Evolutionary conservation across 2,888 invertebrate species (phyloP), one percentile per base, ranked within the genome.

Genomic region (Dugesia japonica): DNA sequence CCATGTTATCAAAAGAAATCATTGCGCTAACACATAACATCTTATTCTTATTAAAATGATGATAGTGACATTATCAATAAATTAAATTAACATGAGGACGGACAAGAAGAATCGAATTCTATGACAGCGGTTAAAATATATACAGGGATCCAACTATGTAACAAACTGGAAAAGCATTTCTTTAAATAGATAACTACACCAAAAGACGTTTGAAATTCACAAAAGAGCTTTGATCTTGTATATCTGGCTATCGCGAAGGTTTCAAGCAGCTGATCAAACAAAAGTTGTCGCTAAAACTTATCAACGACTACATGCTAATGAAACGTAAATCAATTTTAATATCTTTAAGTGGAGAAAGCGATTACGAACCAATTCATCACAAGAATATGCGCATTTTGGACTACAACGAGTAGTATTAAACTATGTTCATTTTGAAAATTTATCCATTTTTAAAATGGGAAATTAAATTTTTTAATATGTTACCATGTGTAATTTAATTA

Each of bases 311-410:
- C n/a, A n/a, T n/a, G n/a, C n/a, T n/a, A n/a, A n/a, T n/a, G n/a
- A 17, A 13, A 38, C 9, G 17, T 38, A 38, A 38, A 38, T 38
- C 38, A 38, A 13, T 38, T 38, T 9, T 38, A 56, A 23, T 56
- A 56, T 56, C 56, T 56, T 56, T n/a, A 56, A 56, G 23, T 56
- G 23, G 17, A 4, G 56, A 56, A 56, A 56, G 56, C 56, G n/a
- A 56, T 56, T 56, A 56, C 56, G 23, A 56, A 56, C 56, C 56
- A 13, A n/a, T 56, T 56, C 56, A 56, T 56, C 56, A 1, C 4
- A 56, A 56, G 23, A 56, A 56, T 56, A 56, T 56, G 56, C 56
- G 56, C 56, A n/a, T 56, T 56, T 56, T 56, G 56, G 23, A 56
- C 56, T 56, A 23, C 4, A n/a, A 20, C 9, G n/a, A 56, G n/a